Evolutionary conservation across 2,888 invertebrate species (phyloP).

Genomic region (Andrena praecox): DNA sequence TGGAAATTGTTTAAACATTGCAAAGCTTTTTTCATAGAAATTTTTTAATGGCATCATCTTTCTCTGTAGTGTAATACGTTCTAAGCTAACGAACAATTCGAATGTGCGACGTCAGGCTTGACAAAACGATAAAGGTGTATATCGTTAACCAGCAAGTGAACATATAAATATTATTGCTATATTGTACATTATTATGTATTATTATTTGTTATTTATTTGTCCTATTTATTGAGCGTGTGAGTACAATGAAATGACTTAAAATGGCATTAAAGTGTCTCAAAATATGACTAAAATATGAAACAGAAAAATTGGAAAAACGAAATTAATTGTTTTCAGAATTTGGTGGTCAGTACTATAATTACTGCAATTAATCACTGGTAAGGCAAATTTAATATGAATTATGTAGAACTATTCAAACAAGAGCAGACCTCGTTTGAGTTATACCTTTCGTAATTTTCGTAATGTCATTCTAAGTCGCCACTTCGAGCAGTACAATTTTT

Average conservation of each 20-base stretch:
- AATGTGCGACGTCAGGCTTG: not conserved
- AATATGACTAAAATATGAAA: not conserved
- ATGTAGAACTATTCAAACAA: not conserved
- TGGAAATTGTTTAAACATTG: not conserved
- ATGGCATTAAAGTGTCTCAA: not conserved
- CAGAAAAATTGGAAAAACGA: too few species aligned
- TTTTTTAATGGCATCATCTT: too few species aligned
- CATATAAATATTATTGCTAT: not conserved
- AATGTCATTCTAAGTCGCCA: conserved; percentile 6
- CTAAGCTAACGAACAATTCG: not conserved
- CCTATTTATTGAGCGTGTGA: not conserved
- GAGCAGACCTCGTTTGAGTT: not conserved
- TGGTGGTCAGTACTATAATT: not conserved
- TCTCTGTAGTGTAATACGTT: not conserved
- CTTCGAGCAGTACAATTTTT: conserved; percentile 1
- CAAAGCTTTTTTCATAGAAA: not conserved
- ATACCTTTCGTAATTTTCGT: not conserved
- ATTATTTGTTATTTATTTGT: not conserved
- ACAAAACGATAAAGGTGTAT: not conserved
- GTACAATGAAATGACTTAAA: not conserved
- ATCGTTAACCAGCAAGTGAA: not conserved
- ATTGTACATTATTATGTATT: conserved; percentile 1
- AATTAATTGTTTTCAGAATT: too few species aligned
- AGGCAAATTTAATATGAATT: not conserved
- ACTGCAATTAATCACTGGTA: not conserved